These are phyloP conservation scores for Isichthys henryi DNA, from an alignment of 2,113 vertebrate species.

Conservation along the genomic window DNA sequence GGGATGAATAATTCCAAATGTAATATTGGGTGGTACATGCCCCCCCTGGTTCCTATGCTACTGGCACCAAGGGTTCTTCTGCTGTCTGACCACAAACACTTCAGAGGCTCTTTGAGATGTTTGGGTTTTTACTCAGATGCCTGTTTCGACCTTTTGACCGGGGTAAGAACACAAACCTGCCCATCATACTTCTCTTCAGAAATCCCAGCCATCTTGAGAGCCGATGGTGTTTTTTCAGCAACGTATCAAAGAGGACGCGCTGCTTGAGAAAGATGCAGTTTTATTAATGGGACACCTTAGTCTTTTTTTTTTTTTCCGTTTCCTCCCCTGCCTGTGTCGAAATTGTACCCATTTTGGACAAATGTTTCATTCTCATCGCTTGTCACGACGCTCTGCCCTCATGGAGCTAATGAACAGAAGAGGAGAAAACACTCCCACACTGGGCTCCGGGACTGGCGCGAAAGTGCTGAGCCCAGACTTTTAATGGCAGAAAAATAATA, in stretches of 20 bases:
- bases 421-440: not conserved
- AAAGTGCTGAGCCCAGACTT: constrained; percentile 13
- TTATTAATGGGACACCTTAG: not conserved
- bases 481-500: not conserved
- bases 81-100: not conserved
- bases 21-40: not conserved
- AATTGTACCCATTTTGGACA: not conserved
- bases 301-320: not conserved
- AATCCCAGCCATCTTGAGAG: not conserved
- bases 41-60: not conserved
- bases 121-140: not conserved
- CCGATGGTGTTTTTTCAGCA: not conserved
- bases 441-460: not conserved
- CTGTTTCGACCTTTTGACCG: not conserved
- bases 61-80: not conserved
- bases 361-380: not conserved
- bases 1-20: not conserved
- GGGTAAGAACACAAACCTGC: not conserved
- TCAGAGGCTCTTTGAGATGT: not conserved
- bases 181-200: not conserved
- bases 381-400: not conserved
- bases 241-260: not conserved
- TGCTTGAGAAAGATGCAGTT: not conserved
- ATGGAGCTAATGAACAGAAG: not conserved
- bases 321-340: not conserved